Percentiles rank a stretch among this genome's conserved stretches.
These are phyloP conservation scores for Parnassius smintheus DNA, from an alignment of 2,888 invertebrate genomes.

Conservation along the genomic window DNA sequence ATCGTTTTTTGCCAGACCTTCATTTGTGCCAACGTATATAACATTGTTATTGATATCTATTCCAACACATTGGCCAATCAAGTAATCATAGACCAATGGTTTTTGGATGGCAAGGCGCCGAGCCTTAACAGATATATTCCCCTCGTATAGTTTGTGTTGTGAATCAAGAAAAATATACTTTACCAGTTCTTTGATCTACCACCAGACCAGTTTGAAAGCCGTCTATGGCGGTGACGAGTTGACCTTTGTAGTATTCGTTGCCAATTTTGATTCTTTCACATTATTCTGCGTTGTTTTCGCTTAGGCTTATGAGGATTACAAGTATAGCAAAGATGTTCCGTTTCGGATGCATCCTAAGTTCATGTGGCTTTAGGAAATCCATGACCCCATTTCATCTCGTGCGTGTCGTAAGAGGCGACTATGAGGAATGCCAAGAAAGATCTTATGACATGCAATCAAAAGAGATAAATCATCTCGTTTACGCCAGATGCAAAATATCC, in stretches of 20 bases:
- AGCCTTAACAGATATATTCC: constrained; percentile 66
- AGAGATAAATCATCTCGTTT: no score
- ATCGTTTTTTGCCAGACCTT: constrained; percentile 65
- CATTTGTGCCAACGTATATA: constrained; percentile 70
- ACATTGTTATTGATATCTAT: constrained; percentile 52
- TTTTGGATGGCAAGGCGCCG: constrained; percentile 64
- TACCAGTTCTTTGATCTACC: constrained; percentile 64
- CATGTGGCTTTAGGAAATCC: no score
- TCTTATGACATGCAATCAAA: no score
- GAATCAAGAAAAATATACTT: constrained; percentile 67
- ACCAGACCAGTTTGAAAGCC: constrained; percentile 69
- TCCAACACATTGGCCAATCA: constrained; percentile 65
- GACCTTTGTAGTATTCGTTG: constrained; percentile 62
- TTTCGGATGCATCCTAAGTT: constrained; percentile 41
- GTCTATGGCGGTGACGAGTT: constrained; percentile 66
- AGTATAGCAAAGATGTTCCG: constrained; percentile 35
- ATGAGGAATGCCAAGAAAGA: no score
- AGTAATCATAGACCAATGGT: constrained; percentile 61
- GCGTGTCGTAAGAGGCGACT: no score
- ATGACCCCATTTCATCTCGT: no score
- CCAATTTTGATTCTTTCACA: constrained; percentile 69
- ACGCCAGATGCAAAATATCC: no score
- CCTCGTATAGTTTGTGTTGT: constrained; percentile 71
- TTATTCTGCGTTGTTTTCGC: constrained; percentile 43
- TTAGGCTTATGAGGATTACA: constrained; percentile 29